Evolutionary conservation across 2,797 vertebrate species (phyloP).

Genomic region (Etheostoma nigrum): DNA sequence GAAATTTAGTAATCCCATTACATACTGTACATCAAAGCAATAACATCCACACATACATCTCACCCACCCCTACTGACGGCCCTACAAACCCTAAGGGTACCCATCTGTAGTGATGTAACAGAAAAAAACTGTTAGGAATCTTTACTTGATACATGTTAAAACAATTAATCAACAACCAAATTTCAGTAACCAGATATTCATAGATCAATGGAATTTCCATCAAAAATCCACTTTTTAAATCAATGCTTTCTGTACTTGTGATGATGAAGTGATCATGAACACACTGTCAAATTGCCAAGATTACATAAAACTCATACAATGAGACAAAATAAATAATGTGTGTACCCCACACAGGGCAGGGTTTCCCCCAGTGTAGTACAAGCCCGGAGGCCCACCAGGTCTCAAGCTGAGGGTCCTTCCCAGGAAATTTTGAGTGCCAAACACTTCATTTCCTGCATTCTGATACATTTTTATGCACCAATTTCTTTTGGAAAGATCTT

Average conservation of each 20-base stretch:
- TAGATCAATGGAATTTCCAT: conserved; percentile 5
- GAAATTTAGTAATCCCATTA: neutral
- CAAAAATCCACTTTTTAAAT: neutral
- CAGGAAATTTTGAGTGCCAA: too few species aligned
- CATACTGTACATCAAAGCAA: neutral
- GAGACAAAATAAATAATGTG: conserved; percentile 11
- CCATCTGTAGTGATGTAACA: neutral
- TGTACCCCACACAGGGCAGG: neutral
- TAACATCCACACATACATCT: neutral
- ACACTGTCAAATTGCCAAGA: neutral
- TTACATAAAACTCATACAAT: neutral
- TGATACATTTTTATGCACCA: too few species aligned
- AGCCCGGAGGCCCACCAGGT: too few species aligned
- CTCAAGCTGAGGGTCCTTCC: too few species aligned
- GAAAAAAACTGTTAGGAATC: neutral
- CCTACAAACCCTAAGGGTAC: neutral
- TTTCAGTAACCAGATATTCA: neutral
- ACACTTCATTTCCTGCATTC: too few species aligned
- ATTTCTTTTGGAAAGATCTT: too few species aligned
- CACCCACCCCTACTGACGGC: neutral
- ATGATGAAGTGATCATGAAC: neutral
- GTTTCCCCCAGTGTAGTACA: too few species aligned
- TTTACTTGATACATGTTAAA: conserved; percentile 11
- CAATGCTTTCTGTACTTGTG: neutral
- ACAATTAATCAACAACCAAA: neutral